These are phyloP conservation scores for Psilanteris sp. DNA, from an alignment of 1,140 invertebrate genomes.

Conservation along the genomic window DNA sequence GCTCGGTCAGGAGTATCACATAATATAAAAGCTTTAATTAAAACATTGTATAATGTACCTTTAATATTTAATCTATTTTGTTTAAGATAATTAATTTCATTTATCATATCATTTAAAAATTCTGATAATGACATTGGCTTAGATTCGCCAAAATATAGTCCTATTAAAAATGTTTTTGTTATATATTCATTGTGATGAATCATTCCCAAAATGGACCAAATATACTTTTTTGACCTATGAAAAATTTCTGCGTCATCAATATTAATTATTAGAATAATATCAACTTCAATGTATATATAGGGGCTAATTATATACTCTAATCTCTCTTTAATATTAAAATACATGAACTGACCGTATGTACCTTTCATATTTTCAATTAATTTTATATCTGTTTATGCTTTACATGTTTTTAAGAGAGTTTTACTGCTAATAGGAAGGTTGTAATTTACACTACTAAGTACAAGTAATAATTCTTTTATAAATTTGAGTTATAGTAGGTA, in stretches of 20 bases:
- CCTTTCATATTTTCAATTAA: too few species aligned
- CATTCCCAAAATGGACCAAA: slow-evolving; percentile 1
- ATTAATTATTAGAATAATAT: not conserved
- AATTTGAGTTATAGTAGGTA: too few species aligned
- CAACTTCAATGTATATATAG: not conserved
- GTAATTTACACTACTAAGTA: too few species aligned
- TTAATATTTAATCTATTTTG: not conserved
- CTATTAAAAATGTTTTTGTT: slow-evolving; percentile 1
- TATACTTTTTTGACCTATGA: not conserved
- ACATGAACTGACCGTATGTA: too few species aligned
- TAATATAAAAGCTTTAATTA: not conserved
- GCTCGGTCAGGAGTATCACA: slow-evolving; percentile 1
- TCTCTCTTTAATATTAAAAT: too few species aligned
- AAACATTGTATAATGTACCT: not conserved
- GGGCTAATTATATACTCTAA: too few species aligned
- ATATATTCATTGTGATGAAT: not conserved
- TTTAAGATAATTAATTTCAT: not conserved
- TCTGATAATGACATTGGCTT: not conserved
- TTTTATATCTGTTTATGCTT: too few species aligned
- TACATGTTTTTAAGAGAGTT: too few species aligned
- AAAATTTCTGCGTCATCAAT: slow-evolving; percentile 1
- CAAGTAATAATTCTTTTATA: too few species aligned
- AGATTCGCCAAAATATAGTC: not conserved
- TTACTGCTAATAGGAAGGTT: too few species aligned
- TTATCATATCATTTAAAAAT: not conserved